Base-by-base conservation (phyloP, 2,888 invertebrate genomes). In the Oxyteleia sp. region DNA sequence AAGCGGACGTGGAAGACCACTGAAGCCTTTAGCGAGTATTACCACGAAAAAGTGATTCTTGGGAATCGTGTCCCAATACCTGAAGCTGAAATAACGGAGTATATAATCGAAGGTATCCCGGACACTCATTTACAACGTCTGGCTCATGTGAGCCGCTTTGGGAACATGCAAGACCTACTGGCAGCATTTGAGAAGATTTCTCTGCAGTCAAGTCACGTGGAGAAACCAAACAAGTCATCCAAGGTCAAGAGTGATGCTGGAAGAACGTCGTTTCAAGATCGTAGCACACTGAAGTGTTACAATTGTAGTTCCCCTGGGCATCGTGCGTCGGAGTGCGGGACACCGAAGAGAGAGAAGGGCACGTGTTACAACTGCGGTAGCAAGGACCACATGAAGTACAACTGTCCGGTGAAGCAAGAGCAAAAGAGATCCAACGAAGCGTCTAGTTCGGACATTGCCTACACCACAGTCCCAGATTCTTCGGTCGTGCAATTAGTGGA, bases 271-370 rank as follows among this genome's bases (percentile, higher is more conserved):
- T n/a, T n/a, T 4, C 47, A 47, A n/a, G 20, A 20, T n/a, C 47
- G 47, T 13, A 8, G 20, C 47, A 20, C 1, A 18, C 11, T 20
- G 2, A 47, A 10, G 7, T 47, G 47, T 7, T 47, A 47, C 20
- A 47, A 47, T 20, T 47, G 47, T 11, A 47, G 20, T 47, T 1
- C 7, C 4, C n/a, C 20, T 47, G 47, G 47, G 20, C 47, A 47
- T 47, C 47, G 11, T 11, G 20, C 47, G 4, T 1, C 18, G 11
- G 47, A 47, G 11, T 47, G 47, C 20, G 4, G 8, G 10, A 15
- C 18, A 20, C 47, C 47, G 8, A 47, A 11, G n/a, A 8, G 47
- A 11, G 47, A 47, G 11, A 47, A 11, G 20, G 47, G 18, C 1
- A 11, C 47, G 20, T 47, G 47, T 20, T 47, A 20, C 20, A 47